Evolutionary conservation across 2,797 vertebrate genomes (phyloP).

Genomic region (Muscicapa comitata): DNA sequence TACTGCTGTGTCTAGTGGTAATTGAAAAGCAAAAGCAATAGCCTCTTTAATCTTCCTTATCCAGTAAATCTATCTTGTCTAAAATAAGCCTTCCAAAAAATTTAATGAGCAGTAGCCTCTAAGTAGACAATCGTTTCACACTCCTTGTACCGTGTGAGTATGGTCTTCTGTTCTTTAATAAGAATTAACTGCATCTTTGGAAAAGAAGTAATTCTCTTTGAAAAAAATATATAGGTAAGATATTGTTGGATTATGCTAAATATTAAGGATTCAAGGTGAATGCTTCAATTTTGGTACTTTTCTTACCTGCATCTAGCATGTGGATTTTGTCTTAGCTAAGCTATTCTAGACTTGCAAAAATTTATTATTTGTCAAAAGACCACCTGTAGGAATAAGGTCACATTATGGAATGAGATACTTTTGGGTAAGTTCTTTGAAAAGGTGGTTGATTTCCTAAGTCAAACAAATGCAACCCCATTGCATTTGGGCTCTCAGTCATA

Average conservation of each 20-base stretch:
- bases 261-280: neutral
- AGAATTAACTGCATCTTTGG: neutral
- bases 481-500: neutral
- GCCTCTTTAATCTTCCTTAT: neutral
- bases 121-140: accelerated
- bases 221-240: neutral
- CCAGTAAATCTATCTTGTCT: neutral
- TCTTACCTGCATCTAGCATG: neutral
- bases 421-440: neutral
- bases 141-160: neutral
- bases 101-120: neutral
- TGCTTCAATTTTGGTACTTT: neutral
- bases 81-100: neutral
- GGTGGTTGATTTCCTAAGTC: neutral
- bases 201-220: neutral
- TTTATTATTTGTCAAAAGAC: neutral
- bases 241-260: neutral
- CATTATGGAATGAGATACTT: neutral
- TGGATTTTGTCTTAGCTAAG: neutral
- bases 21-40: neutral
- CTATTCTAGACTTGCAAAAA: neutral
- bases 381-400: neutral
- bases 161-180: neutral
- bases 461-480: neutral
- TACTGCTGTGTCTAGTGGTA: neutral